Evolutionary conservation across 2,888 invertebrate genomes (phyloP), one percentile per base, ranked within the genome.

Genomic region (Tetragnatha montana): DNA sequence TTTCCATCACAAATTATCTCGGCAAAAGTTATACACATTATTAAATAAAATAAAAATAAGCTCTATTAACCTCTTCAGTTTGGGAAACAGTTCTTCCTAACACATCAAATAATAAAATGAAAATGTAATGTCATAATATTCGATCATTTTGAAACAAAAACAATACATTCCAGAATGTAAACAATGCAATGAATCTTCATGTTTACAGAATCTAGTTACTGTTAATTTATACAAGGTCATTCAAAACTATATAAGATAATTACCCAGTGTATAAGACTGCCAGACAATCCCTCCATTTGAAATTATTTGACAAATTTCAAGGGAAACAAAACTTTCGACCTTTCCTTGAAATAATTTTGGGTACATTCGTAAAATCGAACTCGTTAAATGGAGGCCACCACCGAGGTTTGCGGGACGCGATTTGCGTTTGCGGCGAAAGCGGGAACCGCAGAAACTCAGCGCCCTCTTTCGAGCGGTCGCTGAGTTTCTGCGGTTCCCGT

Each of bases 181-280:
- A 60, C 60, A 60, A 60, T 60, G 60, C 17, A 12, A 60, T 60
- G 60, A 19, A 71, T 21, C 19, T 71, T 74, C 21, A 74, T 35
- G 47, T 74, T 35, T 12, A 17, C 74, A 17, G 47, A 22, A 22
- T 17, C 21, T 22, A 74, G 14, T 3, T 7, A 35, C 10, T 22
- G 14, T 35, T 35, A 35, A 35, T 74, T 21, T 14, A 22, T 35
- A 74, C 17, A 47, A 35, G 8, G 35, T 17, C 35, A 35, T 35
- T 76, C 19, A 50, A 76, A 76, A 19, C 49, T 50, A n/a, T 35
- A n/a, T 17, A 73, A 17, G 21, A 71, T 69, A 75, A 75, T 84
- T 81, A 88, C 88, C 88, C 88, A 88, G 14, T 88, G 83, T n/a
- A 88, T 84, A 14, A 88, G 78, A 80, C 88, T 88, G 12, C 88